These are phyloP conservation scores for Hydriomena furcata DNA, from an alignment of 2,888 invertebrate genomes.

Conservation along the genomic window DNA sequence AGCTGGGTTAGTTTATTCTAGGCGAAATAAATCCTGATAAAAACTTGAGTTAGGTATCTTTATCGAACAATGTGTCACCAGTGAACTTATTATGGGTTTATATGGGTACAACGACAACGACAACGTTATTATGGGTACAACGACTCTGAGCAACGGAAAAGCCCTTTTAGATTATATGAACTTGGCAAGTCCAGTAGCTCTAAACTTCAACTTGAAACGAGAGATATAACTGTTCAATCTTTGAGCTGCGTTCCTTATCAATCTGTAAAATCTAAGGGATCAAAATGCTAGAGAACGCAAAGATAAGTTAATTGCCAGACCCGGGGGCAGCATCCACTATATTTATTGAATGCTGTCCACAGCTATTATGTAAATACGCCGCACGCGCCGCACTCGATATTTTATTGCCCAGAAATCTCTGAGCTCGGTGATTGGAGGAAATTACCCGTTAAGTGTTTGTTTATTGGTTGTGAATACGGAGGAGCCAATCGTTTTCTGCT, in stretches of 20 bases:
- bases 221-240: not conserved
- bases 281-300: slow-evolving; percentile 53
- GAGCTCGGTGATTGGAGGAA: slow-evolving; percentile 31
- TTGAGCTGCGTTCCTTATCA: slow-evolving; percentile 60
- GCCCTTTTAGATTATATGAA: too few species aligned
- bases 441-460: slow-evolving; percentile 36
- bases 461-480: slow-evolving; percentile 21
- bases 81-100: too few species aligned
- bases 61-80: too few species aligned
- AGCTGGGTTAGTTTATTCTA: too few species aligned
- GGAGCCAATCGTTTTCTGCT: not conserved
- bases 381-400: slow-evolving; percentile 36
- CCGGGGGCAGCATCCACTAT: slow-evolving; percentile 42
- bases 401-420: slow-evolving; percentile 37
- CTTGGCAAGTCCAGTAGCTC: not conserved
- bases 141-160: too few species aligned
- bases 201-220: not conserved
- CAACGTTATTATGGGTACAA: too few species aligned
- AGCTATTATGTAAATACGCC: slow-evolving; percentile 51
- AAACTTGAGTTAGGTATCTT: too few species aligned
- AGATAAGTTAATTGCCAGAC: slow-evolving; percentile 75
- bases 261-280: slow-evolving; percentile 65
- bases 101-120: too few species aligned
- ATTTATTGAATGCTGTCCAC: slow-evolving; percentile 42
- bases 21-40: too few species aligned